Conservation (phyloP, 2,797 vertebrate genomes). For the Anisognathus igniventris region DNA sequence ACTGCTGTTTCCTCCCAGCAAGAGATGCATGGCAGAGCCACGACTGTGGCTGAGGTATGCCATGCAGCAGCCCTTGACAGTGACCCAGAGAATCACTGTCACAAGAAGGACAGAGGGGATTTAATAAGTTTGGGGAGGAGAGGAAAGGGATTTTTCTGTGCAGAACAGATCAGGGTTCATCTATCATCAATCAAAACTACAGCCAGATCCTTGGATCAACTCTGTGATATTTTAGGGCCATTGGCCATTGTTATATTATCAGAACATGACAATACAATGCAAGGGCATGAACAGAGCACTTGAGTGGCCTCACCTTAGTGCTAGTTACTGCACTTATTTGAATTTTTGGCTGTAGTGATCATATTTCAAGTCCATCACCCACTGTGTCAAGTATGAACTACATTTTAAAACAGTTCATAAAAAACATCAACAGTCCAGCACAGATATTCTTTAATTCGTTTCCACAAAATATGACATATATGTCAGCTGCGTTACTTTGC, state of each 20-base stretch:
- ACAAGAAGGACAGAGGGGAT: not conserved
- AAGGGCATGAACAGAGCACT: not conserved
- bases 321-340: not conserved
- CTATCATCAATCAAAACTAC: not conserved
- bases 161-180: not conserved
- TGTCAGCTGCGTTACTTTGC: not conserved
- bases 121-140: not conserved
- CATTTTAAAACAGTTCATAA: not conserved
- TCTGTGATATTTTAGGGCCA: rapidly evolving
- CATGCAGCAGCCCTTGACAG: not conserved
- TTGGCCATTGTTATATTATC: not conserved
- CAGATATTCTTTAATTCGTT: not conserved
- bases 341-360: not conserved
- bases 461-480: not conserved
- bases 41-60: not conserved
- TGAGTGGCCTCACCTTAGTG: not conserved
- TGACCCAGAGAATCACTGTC: not conserved
- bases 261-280: rapidly evolving
- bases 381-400: not conserved
- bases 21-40: not conserved
- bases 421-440: not conserved
- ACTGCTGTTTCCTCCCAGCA: not conserved
- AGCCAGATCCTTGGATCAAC: not conserved
- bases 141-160: not conserved
- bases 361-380: not conserved